These are phyloP conservation scores for Acanthopleura granulata DNA, from an alignment of 2,888 invertebrate genomes.

Conservation along the genomic window DNA sequence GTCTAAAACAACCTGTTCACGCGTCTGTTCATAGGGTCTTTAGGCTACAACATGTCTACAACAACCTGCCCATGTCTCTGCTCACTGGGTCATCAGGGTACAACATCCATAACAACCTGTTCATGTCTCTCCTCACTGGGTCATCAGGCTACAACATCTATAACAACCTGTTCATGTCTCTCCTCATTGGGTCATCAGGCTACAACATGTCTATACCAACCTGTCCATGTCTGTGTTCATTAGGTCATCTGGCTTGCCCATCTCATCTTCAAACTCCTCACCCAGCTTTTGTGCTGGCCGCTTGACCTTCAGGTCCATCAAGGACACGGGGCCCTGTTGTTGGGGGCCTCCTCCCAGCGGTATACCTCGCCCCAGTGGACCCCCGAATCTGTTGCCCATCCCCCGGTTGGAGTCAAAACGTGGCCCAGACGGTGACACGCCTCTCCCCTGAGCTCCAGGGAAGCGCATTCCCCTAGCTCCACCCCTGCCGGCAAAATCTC, in stretches of 20 bases:
- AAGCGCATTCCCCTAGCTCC: not conserved
- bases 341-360: conserved; percentile 14
- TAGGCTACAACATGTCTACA: no score
- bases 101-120: no score
- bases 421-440: not conserved
- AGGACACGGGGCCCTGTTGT: conserved; percentile 26
- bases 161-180: no score
- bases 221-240: no score
- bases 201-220: no score
- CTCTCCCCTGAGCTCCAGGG: not conserved
- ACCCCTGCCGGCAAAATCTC: not conserved
- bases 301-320: conserved; percentile 26
- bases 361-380: conserved; percentile 19
- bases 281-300: conserved; percentile 20
- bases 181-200: no score
- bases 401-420: not conserved
- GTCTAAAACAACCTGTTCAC: no score
- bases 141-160: no score
- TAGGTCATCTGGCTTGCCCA: conserved; percentile 13
- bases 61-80: no score
- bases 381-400: conserved; percentile 21
- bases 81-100: no score
- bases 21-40: no score
- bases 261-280: conserved; percentile 21
- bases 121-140: no score